A percentile compares a stretch with the other conserved stretches of the same genome.
Conservation (phyloP, 1,140 invertebrate genomes). For the Calliopsis andreniformis region DNA sequence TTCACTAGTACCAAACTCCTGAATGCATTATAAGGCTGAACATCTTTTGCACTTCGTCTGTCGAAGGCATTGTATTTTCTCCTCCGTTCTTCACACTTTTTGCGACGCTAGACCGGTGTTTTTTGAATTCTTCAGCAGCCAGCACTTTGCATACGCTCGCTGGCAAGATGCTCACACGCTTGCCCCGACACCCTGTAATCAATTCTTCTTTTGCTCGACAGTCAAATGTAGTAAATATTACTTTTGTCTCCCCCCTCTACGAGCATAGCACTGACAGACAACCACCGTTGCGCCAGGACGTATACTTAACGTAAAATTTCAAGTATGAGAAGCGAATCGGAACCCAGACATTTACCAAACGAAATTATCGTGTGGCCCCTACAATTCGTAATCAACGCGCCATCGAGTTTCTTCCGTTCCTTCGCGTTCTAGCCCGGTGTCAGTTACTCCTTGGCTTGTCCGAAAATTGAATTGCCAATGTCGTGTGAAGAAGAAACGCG, state of each 20-base stretch:
- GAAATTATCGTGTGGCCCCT: constrained; percentile 11
- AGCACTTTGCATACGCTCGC: constrained; percentile 28
- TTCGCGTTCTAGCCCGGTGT: not conserved
- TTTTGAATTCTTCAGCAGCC: not conserved
- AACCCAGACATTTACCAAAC: constrained; percentile 6
- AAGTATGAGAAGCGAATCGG: not conserved
- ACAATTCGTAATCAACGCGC: constrained; percentile 6
- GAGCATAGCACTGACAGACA: not conserved
- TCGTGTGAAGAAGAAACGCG: not conserved
- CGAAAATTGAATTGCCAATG: constrained; percentile 36
- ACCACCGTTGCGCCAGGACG: no score
- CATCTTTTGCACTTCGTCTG: not conserved
- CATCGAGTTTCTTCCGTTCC: not conserved
- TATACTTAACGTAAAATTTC: constrained; percentile 40
- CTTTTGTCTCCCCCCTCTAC: constrained; percentile 8
- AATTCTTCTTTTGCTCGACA: constrained; percentile 32
- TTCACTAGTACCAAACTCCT: no score
- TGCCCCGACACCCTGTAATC: constrained; percentile 44
- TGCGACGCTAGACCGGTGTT: not conserved
- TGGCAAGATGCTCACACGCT: constrained; percentile 17
- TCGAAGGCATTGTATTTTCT: not conserved
- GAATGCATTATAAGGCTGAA: not conserved
- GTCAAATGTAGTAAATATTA: constrained; percentile 31
- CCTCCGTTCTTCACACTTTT: not conserved
- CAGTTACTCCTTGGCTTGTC: constrained; percentile 2